A percentile compares a stretch with the other conserved stretches of the same genome.
These are phyloP conservation scores for Sinosuthora webbiana DNA, from an alignment of 2,113 vertebrate species.

Conservation along the genomic window DNA sequence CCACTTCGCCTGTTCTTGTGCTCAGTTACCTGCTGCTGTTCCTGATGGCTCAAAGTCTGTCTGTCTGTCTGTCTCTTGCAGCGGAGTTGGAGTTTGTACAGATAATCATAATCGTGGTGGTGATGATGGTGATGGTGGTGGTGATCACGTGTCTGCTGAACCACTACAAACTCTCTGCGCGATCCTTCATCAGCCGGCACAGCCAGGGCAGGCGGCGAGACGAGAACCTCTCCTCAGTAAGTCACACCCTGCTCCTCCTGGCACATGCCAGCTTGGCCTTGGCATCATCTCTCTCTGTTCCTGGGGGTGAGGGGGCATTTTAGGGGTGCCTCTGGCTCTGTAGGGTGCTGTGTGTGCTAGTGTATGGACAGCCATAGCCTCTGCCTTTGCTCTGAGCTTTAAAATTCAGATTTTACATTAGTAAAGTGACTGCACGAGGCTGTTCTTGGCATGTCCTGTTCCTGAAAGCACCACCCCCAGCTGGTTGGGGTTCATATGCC, in stretches of 20 bases:
- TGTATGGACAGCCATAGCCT: neutral
- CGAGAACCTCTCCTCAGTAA: constrained; percentile 87
- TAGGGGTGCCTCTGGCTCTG: neutral
- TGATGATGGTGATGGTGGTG: constrained; percentile 98
- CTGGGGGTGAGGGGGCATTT: neutral
- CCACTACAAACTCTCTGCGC: constrained; percentile 92
- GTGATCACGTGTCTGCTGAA: constrained; percentile 95
- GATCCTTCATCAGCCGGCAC: constrained; percentile 88
- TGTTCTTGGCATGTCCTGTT: neutral
- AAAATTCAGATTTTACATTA: neutral
- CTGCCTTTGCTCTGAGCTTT: neutral
- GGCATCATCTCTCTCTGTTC: neutral
- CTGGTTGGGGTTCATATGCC: neutral
- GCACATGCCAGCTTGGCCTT: neutral
- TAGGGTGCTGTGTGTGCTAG: neutral
- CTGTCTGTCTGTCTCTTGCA: constrained; percentile 59
- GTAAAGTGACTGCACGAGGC: accelerated
- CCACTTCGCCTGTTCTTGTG: neutral
- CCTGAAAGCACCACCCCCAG: neutral
- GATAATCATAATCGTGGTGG: constrained; percentile 95
- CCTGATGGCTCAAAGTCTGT: neutral
- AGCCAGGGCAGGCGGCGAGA: constrained; percentile 81
- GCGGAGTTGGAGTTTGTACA: constrained; percentile 98
- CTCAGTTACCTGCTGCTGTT: neutral
- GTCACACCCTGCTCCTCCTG: constrained; percentile 14